phyloP scores from a whole-genome alignment of 2,888 invertebrate genomes.

The Drosophila cognata region DNA sequence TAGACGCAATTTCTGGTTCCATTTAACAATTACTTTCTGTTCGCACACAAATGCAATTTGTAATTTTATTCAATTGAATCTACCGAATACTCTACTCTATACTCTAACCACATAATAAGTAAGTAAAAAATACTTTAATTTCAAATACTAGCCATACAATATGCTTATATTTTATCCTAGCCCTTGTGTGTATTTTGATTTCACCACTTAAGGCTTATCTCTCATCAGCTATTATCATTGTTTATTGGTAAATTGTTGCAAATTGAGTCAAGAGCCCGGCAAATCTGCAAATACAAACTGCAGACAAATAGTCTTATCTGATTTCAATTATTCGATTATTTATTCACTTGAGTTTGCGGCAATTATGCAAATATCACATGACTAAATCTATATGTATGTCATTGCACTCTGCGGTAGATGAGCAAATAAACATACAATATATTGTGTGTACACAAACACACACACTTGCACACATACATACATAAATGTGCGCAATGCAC shows the following conservation, averaged over 20 bases:
- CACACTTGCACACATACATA: not conserved
- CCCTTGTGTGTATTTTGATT: not conserved
- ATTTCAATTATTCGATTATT: conserved; percentile 33
- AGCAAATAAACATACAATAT: conserved; percentile 15
- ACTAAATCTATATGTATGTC: conserved; percentile 1
- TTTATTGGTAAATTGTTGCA: conserved; percentile 35
- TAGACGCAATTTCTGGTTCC: conserved; percentile 47
- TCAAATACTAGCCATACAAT: not conserved
- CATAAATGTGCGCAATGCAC: not conserved
- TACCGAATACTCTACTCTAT: conserved; percentile 10
- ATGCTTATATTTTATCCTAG: conserved; percentile 20
- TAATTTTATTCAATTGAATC: conserved; percentile 48
- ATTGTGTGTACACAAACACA: conserved; percentile 2
- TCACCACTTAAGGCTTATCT: not conserved
- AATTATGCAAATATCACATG: conserved; percentile 48
- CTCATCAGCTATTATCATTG: conserved; percentile 18
- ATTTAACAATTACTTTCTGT: conserved; percentile 59
- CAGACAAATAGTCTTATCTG: conserved; percentile 32
- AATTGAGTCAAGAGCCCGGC: conserved; percentile 45
- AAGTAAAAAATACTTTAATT: conserved; percentile 26
- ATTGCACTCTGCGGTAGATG: not conserved
- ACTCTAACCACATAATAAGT: conserved; percentile 19
- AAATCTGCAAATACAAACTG: conserved; percentile 13
- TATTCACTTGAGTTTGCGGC: conserved; percentile 26
- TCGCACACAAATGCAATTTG: conserved; percentile 61